Evolutionary conservation across 2,113 vertebrate genomes (phyloP).

Genomic region (Promerops cafer): DNA sequence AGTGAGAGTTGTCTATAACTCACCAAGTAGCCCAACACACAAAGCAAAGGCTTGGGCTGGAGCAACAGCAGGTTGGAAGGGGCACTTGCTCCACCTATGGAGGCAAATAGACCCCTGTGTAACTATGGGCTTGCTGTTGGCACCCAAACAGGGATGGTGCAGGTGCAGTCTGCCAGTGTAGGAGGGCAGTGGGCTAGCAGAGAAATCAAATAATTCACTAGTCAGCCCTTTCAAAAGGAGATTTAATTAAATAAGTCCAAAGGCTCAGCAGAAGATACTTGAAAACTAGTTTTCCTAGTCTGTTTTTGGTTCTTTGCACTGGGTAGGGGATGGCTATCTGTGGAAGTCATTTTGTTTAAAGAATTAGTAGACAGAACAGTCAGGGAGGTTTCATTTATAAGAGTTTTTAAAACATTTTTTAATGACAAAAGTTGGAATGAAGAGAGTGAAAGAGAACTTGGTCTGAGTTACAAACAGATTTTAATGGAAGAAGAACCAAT

Average conservation of each 20-base stretch:
- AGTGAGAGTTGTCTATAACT: background rate
- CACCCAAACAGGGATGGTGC: background rate
- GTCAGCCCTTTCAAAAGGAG: background rate
- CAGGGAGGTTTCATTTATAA: background rate
- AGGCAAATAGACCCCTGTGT: background rate
- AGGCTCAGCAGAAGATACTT: background rate
- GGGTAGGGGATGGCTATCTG: background rate
- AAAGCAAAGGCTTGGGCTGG: background rate
- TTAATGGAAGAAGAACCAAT: background rate
- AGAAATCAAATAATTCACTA: background rate
- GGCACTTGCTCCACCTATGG: background rate
- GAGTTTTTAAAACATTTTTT: background rate
- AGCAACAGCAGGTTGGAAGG: background rate
- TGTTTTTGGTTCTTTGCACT: background rate
- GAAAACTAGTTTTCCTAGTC: background rate
- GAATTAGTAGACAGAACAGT: background rate
- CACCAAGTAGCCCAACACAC: background rate
- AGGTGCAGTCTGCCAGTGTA: background rate
- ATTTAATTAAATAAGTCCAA: background rate
- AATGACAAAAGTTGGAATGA: background rate
- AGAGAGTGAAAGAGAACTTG: background rate
- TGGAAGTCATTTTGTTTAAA: background rate
- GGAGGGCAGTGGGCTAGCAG: too few relatives aligned
- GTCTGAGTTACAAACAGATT: background rate
- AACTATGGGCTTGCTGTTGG: background rate